phyloP scores from a whole-genome alignment of 2,113 vertebrate species.

The Corythornis cristatus region DNA sequence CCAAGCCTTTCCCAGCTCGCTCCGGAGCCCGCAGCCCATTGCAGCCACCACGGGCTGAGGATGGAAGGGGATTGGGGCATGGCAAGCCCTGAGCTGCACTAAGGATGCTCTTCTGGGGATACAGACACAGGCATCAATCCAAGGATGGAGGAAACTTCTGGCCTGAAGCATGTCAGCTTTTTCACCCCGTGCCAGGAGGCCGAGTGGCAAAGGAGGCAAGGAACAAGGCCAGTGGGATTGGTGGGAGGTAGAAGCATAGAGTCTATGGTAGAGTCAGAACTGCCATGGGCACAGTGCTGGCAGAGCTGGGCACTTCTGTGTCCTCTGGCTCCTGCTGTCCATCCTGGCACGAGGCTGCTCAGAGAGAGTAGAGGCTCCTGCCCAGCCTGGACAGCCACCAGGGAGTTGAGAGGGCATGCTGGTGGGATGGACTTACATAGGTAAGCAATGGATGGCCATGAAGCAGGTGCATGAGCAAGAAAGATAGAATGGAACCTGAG shows the following conservation, averaged over 20 bases:
- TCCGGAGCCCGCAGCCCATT: fast-evolving
- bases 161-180: fast-evolving
- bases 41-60: fast-evolving
- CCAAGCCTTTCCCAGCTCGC: not conserved
- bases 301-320: not conserved
- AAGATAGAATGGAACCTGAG: too few relatives aligned
- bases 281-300: not conserved
- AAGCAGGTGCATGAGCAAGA: too few relatives aligned
- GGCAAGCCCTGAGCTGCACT: fast-evolving
- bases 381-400: too few relatives aligned
- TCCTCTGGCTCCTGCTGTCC: not conserved
- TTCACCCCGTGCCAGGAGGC: fast-evolving
- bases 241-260: not conserved
- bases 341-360: not conserved
- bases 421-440: too few relatives aligned
- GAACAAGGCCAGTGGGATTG: fast-evolving
- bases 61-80: fast-evolving
- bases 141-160: not conserved
- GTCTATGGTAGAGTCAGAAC: not conserved
- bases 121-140: not conserved
- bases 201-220: fast-evolving
- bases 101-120: not conserved
- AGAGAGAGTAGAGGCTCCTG: not conserved
- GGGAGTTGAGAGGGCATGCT: too few relatives aligned
- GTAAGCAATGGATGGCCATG: too few relatives aligned